Base-by-base conservation (phyloP, 2,888 invertebrate species). In the Acronicta aceris region DNA sequence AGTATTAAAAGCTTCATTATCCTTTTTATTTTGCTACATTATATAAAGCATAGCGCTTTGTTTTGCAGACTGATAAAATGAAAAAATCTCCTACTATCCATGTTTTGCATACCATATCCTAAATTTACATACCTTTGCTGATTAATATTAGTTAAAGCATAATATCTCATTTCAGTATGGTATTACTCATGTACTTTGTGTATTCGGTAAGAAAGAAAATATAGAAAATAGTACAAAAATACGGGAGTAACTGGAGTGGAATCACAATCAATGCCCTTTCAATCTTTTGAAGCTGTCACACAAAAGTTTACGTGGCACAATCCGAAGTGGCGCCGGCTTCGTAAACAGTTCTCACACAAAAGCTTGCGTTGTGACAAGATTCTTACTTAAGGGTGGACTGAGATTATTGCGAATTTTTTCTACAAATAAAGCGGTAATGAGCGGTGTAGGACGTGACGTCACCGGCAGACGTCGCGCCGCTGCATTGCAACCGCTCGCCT, bases 361-460 rank as follows among this genome's bases (percentile, higher is more conserved):
- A 61, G 71, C 52, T 67, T 43, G 21, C 33, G 38, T 49, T 27
- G 53, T 66, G 59, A 71, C 67, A 74, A 58, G 55, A 63, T 67
- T 54, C 40, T n/a, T n/a, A n/a, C n/a, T n/a, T 45, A 47, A 54
- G 50, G 72, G 47, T 33, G 66, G 47, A 25, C 46, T 15, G 40
- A 59, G 47, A 71, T 65, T 63, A 63, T 55, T 38, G 59, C 50
- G 50, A 59, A 56, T 58, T 71, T 78, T 78, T 71, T 61, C 59
- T 59, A 49, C 55, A 65, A 73, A 71, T 67, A 68, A 57, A 65
- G 73, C 65, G 40, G 59, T 74, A 76, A 78, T 78, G 64, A 76
- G 70, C 60, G 71, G 45, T 56, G 46, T 49, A 48, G 61, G 63
- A 57, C 61, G 60, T 42, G 43, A 46, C 62, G 75, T 74, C 77